Conservation (phyloP, 2,113 vertebrate genomes). For the Taxidea taxus region DNA sequence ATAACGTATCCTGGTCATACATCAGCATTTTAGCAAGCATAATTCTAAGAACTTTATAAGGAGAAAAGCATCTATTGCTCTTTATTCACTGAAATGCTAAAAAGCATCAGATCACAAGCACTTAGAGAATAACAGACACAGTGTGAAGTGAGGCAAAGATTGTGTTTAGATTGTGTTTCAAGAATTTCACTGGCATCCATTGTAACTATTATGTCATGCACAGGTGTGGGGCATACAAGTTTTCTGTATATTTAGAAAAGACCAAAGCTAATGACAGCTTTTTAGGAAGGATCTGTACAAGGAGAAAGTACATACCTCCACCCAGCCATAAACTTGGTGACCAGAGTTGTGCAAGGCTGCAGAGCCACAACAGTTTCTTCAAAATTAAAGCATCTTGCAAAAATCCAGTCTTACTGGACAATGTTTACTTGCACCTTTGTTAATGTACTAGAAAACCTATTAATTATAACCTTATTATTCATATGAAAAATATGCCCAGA, state of each 20-base stretch:
- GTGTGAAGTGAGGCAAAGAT: not conserved
- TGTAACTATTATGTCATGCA: not conserved
- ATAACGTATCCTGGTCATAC: not conserved
- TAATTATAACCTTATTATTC: conserved; percentile 76
- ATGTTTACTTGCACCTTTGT: conserved; percentile 54
- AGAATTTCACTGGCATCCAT: not conserved
- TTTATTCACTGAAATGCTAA: not conserved
- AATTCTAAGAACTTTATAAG: not conserved
- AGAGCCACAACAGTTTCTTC: conserved; percentile 49
- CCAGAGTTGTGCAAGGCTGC: conserved; percentile 54
- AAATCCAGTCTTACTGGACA: not conserved
- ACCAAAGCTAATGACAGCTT: conserved; percentile 60
- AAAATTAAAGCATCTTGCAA: conserved; percentile 69
- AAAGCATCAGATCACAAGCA: not conserved
- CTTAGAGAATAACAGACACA: not conserved
- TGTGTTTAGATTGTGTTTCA: conserved; percentile 56
- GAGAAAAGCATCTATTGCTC: not conserved
- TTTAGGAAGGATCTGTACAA: conserved; percentile 47
- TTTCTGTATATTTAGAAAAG: conserved; percentile 47
- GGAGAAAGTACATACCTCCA: conserved; percentile 48
- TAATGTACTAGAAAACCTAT: conserved; percentile 68
- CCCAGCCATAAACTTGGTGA: conserved; percentile 71
- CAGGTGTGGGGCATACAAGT: not conserved
- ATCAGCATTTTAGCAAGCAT: not conserved
- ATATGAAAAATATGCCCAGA: conserved; percentile 71